Base-by-base conservation (phyloP, 1,140 invertebrate genomes). In the Euwallacea similis region DNA sequence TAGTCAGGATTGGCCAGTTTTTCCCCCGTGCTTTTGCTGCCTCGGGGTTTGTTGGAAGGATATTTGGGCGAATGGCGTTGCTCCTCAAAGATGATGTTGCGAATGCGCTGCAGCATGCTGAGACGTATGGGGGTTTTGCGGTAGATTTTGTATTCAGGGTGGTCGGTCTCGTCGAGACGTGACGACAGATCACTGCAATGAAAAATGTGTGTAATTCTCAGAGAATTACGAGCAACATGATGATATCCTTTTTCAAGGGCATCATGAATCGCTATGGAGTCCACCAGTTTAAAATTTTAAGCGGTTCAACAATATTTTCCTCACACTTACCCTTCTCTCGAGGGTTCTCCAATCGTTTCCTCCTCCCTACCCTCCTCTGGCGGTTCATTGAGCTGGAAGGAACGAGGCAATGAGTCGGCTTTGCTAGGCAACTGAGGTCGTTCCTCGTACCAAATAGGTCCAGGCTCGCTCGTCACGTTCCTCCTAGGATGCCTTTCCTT, bases 1-100 rank as follows among this genome's bases (percentile, higher is more conserved):
- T 95, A 95, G 76, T 95, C 93, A 0, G 92, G 91, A 77, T 93
- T 89, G 7, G 93, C 93, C 78, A 96, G 93, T 66, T 93, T 87
- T 42, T 93, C 92, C 0, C 93, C 93, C 69, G 95, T 86, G 68
- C 88, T 87, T 55, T 92, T 90, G 75, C 92, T 94, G 33, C 91
- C 92, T 81, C 93, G 90, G 76, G 91, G 89, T 78, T 93, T 92
- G 65, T 86, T 81, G 7, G 70, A 42, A 4, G 84, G 84, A 43
- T 84, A 72, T 4, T 33, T 33, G 21, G 21, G 21, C 79, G 85
- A 86, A 69, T 85, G 82, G 78, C 87, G 82, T 60, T 80, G 78
- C 64, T 87, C 85, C 66, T 86, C 85, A 4, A 83, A 83, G 33
- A 86, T 84, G 42, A 86, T 84, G 73, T 82, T 85, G 75, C 83